Percentiles rank a stretch among this genome's conserved stretches.
phyloP scores from a whole-genome alignment of 2,888 invertebrate species.

The Nemoura dubitans region DNA sequence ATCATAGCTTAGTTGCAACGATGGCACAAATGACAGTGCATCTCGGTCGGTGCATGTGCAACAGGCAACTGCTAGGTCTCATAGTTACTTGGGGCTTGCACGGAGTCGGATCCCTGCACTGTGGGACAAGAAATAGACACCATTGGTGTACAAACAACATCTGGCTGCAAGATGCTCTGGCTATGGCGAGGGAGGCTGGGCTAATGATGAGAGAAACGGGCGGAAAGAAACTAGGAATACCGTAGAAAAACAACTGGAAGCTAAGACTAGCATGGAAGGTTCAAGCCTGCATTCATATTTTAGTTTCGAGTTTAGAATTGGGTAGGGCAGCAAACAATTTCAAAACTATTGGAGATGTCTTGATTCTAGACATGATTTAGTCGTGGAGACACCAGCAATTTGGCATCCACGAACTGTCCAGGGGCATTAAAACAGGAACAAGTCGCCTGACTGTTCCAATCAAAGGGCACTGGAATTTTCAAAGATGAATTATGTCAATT shows the following conservation, averaged over 20 bases:
- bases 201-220: background rate
- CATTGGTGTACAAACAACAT: background rate
- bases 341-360: no score
- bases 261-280: no score
- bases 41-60: background rate
- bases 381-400: no score
- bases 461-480: conserved; percentile 1
- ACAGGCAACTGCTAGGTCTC: no score
- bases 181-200: background rate
- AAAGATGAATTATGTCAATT: conserved; percentile 28
- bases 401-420: no score
- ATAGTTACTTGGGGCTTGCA: no score
- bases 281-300: no score
- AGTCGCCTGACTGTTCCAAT: no score
- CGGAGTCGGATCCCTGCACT: background rate
- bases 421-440: no score
- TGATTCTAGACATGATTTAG: no score
- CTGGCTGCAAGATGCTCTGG: conserved; percentile 5
- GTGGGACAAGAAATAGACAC: conserved; percentile 1
- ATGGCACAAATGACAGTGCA: conserved; percentile 7
- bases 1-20: background rate
- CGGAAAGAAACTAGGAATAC: background rate
- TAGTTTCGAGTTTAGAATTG: no score
- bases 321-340: no score
- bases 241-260: background rate